Percentiles rank a stretch among this genome's conserved stretches.
Evolutionary conservation across 1,140 invertebrate genomes (phyloP).

Genomic region (Ridgeia piscesae): DNA sequence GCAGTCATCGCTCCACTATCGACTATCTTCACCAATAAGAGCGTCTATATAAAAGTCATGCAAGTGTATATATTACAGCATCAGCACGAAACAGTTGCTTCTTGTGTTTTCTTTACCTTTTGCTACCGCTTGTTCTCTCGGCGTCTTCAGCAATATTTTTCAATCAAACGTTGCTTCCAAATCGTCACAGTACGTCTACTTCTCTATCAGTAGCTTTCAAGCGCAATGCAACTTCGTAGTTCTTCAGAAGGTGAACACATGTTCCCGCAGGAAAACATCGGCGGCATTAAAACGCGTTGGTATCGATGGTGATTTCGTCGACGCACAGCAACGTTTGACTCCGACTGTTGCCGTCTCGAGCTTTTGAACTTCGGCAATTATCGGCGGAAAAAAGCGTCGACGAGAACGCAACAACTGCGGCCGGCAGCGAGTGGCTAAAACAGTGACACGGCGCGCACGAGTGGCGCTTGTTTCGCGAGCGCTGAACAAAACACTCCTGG

Average conservation of each 20-base stretch:
- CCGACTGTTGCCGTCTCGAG: background rate
- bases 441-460: background rate
- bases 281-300: background rate
- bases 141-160: background rate
- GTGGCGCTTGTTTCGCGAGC: background rate
- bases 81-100: background rate
- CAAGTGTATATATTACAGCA: background rate
- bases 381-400: background rate
- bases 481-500: background rate
- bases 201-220: background rate
- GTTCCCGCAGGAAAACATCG: background rate
- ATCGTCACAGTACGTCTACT: background rate
- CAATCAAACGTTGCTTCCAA: background rate
- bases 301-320: background rate
- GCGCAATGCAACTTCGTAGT: background rate
- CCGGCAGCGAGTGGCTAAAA: background rate
- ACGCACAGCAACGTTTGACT: background rate
- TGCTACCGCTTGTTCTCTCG: background rate
- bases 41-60: background rate
- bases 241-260: background rate
- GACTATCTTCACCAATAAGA: background rate
- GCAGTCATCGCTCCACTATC: background rate
- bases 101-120: background rate
- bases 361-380: background rate
- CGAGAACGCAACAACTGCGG: background rate